Conservation (phyloP, 2,888 invertebrate genomes). For the Meloe dianella region DNA sequence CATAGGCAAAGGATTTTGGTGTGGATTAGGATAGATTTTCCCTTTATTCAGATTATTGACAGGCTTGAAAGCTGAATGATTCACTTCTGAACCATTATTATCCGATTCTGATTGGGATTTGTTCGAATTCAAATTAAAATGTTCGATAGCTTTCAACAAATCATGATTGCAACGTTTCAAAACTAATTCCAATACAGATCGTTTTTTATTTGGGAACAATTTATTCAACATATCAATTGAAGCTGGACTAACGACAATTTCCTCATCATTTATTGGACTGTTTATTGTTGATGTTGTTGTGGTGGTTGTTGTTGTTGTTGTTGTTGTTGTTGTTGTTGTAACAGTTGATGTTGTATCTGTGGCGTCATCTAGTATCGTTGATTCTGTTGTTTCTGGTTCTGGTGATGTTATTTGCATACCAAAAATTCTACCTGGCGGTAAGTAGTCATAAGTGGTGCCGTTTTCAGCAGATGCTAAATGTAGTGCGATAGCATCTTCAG, state of each 20-base stretch:
- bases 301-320: conserved; percentile 23
- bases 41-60: conserved; percentile 41
- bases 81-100: conserved; percentile 42
- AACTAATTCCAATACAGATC: conserved; percentile 88
- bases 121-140: conserved; percentile 65
- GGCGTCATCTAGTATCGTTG: conserved; percentile 32
- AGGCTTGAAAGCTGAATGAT: conserved; percentile 56
- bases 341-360: conserved; percentile 25
- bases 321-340: conserved; percentile 15
- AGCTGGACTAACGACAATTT: conserved; percentile 68
- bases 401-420: conserved; percentile 86
- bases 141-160: conserved; percentile 86
- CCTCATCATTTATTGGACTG: conserved; percentile 36
- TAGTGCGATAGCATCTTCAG: conserved; percentile 94
- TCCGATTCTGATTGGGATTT: conserved; percentile 30
- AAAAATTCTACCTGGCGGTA: conserved; percentile 91
- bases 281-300: conserved; percentile 26
- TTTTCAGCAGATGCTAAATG: conserved; percentile 87
- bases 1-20: conserved; percentile 51
- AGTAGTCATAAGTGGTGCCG: conserved; percentile 72
- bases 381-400: conserved; percentile 54
- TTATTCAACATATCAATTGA: conserved; percentile 85
- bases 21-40: conserved; percentile 41
- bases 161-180: conserved; percentile 92
- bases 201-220: conserved; percentile 88